Evolutionary conservation across 2,113 vertebrate genomes (phyloP).

Genomic region (Notothenia coriiceps): DNA sequence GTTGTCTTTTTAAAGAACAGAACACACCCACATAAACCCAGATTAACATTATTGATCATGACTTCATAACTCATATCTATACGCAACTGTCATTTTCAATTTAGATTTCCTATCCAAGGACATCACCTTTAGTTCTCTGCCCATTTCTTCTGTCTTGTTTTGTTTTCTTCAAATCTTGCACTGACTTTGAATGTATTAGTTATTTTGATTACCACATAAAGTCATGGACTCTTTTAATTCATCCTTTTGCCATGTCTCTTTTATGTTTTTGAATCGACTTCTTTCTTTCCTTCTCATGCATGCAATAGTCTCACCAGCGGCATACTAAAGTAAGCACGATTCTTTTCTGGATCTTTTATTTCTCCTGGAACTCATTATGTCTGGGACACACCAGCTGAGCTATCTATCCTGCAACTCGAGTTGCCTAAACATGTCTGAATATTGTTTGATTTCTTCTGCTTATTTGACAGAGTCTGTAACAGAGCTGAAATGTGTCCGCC

Average conservation of each 20-base stretch:
- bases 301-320: slow-evolving; percentile 10
- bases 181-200: background rate
- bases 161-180: background rate
- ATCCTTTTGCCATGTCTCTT: background rate
- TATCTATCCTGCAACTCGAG: background rate
- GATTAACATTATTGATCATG: no score
- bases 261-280: background rate
- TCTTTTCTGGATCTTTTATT: background rate
- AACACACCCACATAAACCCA: no score
- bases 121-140: no score
- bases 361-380: background rate
- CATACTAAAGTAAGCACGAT: slow-evolving; percentile 2
- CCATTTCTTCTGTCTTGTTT: background rate
- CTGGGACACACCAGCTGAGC: background rate
- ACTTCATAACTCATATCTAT: no score
- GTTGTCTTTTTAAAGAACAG: no score
- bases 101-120: no score
- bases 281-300: slow-evolving; percentile 5
- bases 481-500: no score
- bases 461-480: background rate
- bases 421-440: background rate
- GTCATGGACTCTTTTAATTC: background rate
- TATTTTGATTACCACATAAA: background rate
- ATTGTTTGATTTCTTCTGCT: background rate
- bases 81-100: no score